Evolutionary conservation across 2,888 invertebrate species (phyloP), one percentile per base, ranked within the genome.

Genomic region (Pachliopta kotzebuea): DNA sequence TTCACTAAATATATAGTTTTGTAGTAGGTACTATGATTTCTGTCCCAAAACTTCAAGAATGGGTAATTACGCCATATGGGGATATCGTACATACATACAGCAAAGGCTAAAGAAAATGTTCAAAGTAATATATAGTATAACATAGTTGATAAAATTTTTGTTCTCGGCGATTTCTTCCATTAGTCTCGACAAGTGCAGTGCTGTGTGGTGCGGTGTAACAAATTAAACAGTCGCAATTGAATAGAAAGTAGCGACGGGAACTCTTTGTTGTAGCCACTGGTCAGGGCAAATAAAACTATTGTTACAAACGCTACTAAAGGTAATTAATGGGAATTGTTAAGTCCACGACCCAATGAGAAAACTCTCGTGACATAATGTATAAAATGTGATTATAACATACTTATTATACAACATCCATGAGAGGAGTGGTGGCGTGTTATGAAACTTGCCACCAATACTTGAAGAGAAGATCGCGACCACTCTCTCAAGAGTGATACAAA

Each of bases 201-300:
- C 65, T 65, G 65, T 61, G 68, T 66, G 60, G 66, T 60, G 45
- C 29, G 60, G 56, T 67, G 69, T 74, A 72, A 76, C 72, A 80
- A 86, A 84, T 85, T 83, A 82, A 88, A 84, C 83, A 75, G 56
- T 74, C 71, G 76, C 81, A 82, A 83, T 80, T 84, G 81, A 83
- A 85, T 85, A 77, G 84, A 87, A 87, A 86, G 85, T 85, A 86
- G 84, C 79, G 49, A 45, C 26, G 72, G 76, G 67, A 69, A 85
- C 83, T 85, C 86, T 85, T 86, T 86, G 85, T 84, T 75, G 71
- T 73, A 76, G 73, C 76, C 74, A 65, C 60, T 62, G 77, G 75
- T 74, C 69, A 75, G 76, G 69, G 81, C 81, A 88, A 86, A 86
- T 85, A 84, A 81, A 87, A 87, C 85, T 85, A 86, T 85, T 85